Conservation (phyloP, 2,888 invertebrate genomes). For the Volucella inanis region DNA sequence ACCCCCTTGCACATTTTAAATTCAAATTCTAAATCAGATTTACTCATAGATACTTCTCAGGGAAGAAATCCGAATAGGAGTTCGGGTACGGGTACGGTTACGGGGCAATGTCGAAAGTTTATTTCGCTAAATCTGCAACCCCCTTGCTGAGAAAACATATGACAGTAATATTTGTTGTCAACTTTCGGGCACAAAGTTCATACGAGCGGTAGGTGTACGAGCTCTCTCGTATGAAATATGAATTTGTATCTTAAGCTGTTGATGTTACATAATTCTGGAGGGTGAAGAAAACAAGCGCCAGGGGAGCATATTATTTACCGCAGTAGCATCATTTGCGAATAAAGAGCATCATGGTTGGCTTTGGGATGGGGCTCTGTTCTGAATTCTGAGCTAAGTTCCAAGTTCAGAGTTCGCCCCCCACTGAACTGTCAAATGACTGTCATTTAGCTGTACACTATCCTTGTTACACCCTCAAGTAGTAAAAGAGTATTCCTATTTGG, state of each 20-base stretch:
- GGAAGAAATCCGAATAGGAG: too few species aligned
- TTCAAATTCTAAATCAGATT: slow-evolving; percentile 68
- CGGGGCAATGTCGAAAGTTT: slow-evolving; percentile 36
- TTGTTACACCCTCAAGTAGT: not conserved
- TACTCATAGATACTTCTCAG: slow-evolving; percentile 20
- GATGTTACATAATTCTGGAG: slow-evolving; percentile 39
- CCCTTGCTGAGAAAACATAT: slow-evolving; percentile 29
- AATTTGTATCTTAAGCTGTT: slow-evolving; percentile 69
- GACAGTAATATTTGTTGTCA: slow-evolving; percentile 42
- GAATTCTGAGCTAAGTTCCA: too few species aligned
- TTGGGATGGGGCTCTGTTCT: not conserved
- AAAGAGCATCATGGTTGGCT: slow-evolving; percentile 33
- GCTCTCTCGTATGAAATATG: slow-evolving; percentile 60
- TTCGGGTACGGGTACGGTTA: too few species aligned
- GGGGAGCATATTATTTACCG: slow-evolving; percentile 51
- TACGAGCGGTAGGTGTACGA: not conserved
- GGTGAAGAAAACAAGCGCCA: not conserved
- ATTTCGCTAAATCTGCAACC: slow-evolving; percentile 46
- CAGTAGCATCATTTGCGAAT: slow-evolving; percentile 68
- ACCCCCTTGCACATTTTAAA: slow-evolving; percentile 37
- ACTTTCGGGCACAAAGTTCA: slow-evolving; percentile 52
- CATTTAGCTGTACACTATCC: slow-evolving; percentile 40
- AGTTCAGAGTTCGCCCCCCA: not conserved
- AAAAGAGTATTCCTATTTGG: too few species aligned
- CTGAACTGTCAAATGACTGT: slow-evolving; percentile 63